phyloP scores from a whole-genome alignment of 2,888 invertebrate genomes.

The Hololepta plana region DNA sequence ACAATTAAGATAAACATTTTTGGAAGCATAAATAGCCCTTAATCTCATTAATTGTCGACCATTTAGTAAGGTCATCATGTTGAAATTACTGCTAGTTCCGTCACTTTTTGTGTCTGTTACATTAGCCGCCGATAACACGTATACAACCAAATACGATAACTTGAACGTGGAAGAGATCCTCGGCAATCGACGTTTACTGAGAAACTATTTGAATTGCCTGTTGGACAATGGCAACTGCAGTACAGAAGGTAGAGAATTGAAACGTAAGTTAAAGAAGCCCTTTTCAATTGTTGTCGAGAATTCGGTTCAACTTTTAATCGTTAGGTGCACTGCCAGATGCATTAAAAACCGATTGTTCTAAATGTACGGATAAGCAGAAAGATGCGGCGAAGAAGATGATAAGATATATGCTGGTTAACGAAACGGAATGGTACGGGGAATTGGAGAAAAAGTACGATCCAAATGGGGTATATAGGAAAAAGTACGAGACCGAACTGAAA shows the following conservation, averaged over 20 bases:
- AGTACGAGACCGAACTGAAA: no score
- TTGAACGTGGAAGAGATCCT: conserved; percentile 49
- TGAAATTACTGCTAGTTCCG: no score
- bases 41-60: no score
- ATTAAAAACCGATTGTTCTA: conserved; percentile 44
- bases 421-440: conserved; percentile 23
- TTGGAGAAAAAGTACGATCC: conserved; percentile 32
- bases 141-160: conserved; percentile 47
- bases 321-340: conserved; percentile 64
- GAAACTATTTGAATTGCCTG: conserved; percentile 28
- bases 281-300: conserved; percentile 46
- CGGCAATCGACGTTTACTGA: conserved; percentile 40
- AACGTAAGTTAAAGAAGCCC: no score
- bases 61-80: no score
- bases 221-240: conserved; percentile 46
- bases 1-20: no score
- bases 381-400: conserved; percentile 45
- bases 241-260: conserved; percentile 50
- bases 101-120: no score
- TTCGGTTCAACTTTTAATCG: no score
- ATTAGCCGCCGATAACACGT: conserved; percentile 22
- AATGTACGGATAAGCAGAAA: conserved; percentile 47
- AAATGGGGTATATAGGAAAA: conserved; percentile 38
- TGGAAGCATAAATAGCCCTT: no score
- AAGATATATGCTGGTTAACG: conserved; percentile 38